phyloP scores from a whole-genome alignment of 2,113 vertebrate species.

The Mastomys coucha region DNA sequence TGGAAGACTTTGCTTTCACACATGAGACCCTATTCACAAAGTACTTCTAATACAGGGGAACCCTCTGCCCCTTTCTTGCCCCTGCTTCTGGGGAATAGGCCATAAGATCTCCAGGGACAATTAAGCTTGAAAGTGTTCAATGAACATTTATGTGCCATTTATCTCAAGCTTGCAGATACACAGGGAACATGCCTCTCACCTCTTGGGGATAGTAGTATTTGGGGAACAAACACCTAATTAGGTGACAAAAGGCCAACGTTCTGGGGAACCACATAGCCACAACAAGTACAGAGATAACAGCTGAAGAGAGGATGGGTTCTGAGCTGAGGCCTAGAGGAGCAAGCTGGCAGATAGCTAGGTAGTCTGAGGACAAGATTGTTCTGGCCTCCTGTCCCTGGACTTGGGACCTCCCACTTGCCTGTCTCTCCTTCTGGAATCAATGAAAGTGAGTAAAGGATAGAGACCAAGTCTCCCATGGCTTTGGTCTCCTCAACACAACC shows the following conservation, averaged over 20 bases:
- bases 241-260: background rate
- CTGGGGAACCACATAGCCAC: background rate
- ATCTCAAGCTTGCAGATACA: background rate
- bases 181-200: rapidly evolving
- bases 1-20: background rate
- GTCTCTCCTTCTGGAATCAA: background rate
- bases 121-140: rapidly evolving
- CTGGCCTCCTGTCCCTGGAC: too few relatives aligned
- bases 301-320: background rate
- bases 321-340: background rate
- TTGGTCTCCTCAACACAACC: background rate
- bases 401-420: background rate
- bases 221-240: background rate
- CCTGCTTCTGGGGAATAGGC: background rate
- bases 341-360: too few relatives aligned
- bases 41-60: rapidly evolving
- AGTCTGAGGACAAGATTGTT: background rate
- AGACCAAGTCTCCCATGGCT: background rate
- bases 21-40: background rate
- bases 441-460: background rate
- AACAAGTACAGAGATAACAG: background rate
- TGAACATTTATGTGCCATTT: background rate
- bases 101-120: background rate
- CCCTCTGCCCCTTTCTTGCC: rapidly evolving
- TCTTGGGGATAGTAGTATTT: background rate